These are phyloP conservation scores for Pangasius larnaudii DNA, from an alignment of 2,797 vertebrate species.

Conservation along the genomic window DNA sequence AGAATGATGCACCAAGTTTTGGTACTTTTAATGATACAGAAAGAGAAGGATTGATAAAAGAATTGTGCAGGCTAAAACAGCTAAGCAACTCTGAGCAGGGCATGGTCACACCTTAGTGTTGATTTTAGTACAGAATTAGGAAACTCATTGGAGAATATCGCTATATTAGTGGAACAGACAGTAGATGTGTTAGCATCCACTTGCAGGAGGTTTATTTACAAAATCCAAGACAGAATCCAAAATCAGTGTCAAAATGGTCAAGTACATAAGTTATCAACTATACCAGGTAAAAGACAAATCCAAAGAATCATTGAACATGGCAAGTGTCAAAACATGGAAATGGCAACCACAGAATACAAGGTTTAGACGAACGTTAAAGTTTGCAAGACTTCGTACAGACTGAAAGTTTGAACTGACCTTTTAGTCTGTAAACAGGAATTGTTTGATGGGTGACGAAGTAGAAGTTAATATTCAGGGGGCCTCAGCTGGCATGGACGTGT, in stretches of 20 bases:
- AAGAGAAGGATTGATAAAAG: background rate
- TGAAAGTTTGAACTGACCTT: background rate
- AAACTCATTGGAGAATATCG: background rate
- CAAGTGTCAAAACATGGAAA: background rate
- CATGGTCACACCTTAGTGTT: background rate
- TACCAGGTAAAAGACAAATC: background rate
- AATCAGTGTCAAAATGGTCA: background rate
- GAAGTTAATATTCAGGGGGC: no score
- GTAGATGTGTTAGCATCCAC: background rate
- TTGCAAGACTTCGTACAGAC: background rate
- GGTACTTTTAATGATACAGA: background rate
- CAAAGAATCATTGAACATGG: background rate
- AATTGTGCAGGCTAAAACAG: background rate
- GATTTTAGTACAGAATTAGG: background rate
- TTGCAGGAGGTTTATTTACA: background rate
- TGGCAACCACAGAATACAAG: background rate
- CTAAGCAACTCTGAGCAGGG: background rate
- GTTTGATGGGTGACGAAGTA: background rate
- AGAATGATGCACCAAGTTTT: background rate
- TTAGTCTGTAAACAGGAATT: background rate
- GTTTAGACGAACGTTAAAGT: background rate
- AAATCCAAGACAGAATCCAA: background rate
- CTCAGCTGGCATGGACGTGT: no score
- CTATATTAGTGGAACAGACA: background rate
- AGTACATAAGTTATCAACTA: background rate